Base-by-base conservation (phyloP, 2,888 invertebrate species). In the Parnassius mnemosyne region DNA sequence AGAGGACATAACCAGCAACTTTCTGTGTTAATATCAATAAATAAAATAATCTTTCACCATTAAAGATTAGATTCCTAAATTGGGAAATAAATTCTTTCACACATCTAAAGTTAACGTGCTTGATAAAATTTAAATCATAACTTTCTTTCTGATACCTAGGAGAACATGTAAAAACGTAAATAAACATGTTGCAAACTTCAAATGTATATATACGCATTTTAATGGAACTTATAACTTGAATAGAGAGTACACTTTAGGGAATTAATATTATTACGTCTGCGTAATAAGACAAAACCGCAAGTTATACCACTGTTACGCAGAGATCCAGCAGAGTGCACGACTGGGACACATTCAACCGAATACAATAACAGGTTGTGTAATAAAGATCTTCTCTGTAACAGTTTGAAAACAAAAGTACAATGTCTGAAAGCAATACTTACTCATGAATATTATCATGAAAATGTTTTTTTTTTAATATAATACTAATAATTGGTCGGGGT, bases 361-460 rank as follows among this genome's bases (percentile, higher is more conserved):
- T 59, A 46, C 44, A 53, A 53, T 53, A 53, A 52, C 46, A 46
- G 44, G 52, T 59, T 59, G 46, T 59, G 46, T 59, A 41, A 47
- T 59, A 47, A 59, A 59, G 59, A 59, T 11, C 13, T 41, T 9
- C 41, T 9, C 59, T 42, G 16, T 9, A 10, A 53, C 49, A 9
- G 10, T 49, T 13, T 49, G 49, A 49, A 49, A 49, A 49, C 16
- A 49, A 49, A 7, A 49, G 49, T 3, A 16, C 49, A 13, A 12
- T n/a, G 12, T 7, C 34, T 34, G 5, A 34, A 34, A 34, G 34
- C 34, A 34, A 34, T 7, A 7, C 5, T 34, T 34, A 34, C 34
- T n/a, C n/a, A n/a, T n/a, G n/a, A 34, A 34, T 7, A 34, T 7
- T 7, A 1, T 34, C 34, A 7, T 34, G 7, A 7, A 34, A 34